phyloP scores from a whole-genome alignment of 1,140 invertebrate species.

The Orchesella cincta region DNA sequence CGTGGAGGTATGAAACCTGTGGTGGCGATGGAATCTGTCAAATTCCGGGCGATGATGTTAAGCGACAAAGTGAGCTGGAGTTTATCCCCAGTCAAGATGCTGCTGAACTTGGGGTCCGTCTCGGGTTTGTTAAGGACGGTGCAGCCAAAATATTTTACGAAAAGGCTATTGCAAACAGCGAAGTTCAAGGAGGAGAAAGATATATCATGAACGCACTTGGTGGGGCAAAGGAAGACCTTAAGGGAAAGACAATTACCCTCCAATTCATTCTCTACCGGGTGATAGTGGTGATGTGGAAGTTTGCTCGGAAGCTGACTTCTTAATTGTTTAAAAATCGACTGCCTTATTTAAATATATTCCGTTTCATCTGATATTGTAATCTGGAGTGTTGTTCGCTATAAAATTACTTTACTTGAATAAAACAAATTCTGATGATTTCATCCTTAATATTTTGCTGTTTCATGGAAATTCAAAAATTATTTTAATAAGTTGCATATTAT shows the following conservation, averaged over 20 bases:
- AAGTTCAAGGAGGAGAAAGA: not conserved
- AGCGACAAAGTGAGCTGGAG: not conserved
- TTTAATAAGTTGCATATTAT: no score
- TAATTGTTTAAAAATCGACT: no score
- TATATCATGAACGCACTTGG: not conserved
- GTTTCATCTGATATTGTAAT: no score
- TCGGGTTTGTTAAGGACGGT: not conserved
- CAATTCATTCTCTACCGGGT: not conserved
- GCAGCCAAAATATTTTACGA: not conserved
- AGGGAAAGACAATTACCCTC: not conserved
- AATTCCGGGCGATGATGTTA: slow-evolving; percentile 20
- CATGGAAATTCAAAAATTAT: no score
- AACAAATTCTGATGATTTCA: no score
- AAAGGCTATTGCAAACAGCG: not conserved
- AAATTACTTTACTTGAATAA: no score
- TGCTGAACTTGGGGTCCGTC: not conserved
- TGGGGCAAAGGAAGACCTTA: not conserved
- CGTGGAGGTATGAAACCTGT: not conserved
- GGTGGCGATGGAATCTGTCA: slow-evolving; percentile 9
- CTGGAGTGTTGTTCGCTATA: no score
- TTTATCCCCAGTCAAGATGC: not conserved
- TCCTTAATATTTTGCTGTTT: no score
- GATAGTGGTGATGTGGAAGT: not conserved
- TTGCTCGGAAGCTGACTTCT: not conserved
- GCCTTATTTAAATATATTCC: no score